Evolutionary conservation across 1,140 invertebrate species (phyloP).

Genomic region (Galleria mellonella): DNA sequence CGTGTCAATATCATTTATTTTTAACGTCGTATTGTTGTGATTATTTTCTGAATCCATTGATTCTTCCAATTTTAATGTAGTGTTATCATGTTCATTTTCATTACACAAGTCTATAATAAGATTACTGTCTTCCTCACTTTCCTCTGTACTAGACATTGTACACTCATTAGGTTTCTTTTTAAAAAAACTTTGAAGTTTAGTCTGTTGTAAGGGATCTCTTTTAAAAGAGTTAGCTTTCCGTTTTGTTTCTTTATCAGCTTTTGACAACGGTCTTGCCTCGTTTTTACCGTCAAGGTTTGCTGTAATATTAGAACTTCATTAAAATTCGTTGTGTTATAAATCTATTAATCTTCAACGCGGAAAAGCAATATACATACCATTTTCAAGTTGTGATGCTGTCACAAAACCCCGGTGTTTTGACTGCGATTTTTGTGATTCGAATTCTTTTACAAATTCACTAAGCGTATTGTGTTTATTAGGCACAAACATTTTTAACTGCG

Average conservation of each 20-base stretch:
- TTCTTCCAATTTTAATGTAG: conserved; percentile 44
- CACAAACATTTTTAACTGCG: conserved; percentile 41
- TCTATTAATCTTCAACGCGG: neutral
- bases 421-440: conserved; percentile 31
- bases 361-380: conserved; percentile 19
- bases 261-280: conserved; percentile 33
- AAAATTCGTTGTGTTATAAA: neutral
- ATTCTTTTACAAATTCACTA: conserved; percentile 49
- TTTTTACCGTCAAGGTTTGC: conserved; percentile 29
- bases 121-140: conserved; percentile 36
- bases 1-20: conserved; percentile 22
- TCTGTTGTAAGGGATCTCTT: conserved; percentile 54
- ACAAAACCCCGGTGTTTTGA: conserved; percentile 36
- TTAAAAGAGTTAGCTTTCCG: conserved; percentile 61
- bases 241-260: conserved; percentile 56
- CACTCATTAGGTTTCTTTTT: conserved; percentile 31
- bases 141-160: conserved; percentile 18
- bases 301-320: conserved; percentile 11
- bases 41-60: conserved; percentile 11
- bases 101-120: conserved; percentile 46
- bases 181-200: conserved; percentile 54
- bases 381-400: conserved; percentile 47
- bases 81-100: conserved; percentile 31
- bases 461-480: conserved; percentile 42
- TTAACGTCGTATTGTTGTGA: conserved; percentile 36